phyloP scores from a whole-genome alignment of 2,888 invertebrate species.

The Microplitis manilae region DNA sequence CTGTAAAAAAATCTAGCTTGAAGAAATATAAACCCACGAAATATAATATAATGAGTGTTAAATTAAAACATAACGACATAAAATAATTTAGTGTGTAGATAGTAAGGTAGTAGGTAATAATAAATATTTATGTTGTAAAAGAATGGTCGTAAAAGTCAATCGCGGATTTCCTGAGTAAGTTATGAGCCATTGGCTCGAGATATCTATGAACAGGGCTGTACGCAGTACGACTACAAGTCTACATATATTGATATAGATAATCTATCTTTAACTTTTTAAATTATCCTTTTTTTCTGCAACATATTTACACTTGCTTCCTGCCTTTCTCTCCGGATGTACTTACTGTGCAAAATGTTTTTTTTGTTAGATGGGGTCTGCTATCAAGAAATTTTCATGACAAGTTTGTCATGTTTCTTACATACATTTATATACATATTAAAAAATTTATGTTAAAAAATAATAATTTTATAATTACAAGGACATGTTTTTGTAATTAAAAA shows the following conservation, averaged over 20 bases:
- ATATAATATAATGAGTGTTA: too few relatives aligned
- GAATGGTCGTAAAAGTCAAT: constrained; percentile 27
- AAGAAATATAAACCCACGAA: too few relatives aligned
- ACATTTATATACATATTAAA: too few relatives aligned
- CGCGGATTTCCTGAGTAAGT: constrained; percentile 30
- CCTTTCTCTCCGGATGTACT: constrained; percentile 66
- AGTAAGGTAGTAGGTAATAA: background rate
- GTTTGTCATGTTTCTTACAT: constrained; percentile 26
- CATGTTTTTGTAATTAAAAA: background rate
- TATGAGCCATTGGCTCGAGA: background rate
- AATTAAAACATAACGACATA: background rate
- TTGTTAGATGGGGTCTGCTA: constrained; percentile 41
- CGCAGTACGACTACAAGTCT: constrained; percentile 5
- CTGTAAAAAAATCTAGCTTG: too few relatives aligned
- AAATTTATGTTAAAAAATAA: background rate
- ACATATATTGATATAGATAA: constrained; percentile 12
- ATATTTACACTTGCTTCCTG: constrained; percentile 49
- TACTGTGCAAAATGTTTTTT: constrained; percentile 36
- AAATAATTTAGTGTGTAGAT: background rate
- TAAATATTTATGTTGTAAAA: background rate
- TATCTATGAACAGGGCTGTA: background rate
- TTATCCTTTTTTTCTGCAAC: background rate
- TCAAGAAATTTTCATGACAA: constrained; percentile 37
- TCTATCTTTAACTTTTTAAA: constrained; percentile 15
- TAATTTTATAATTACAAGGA: background rate